These are phyloP conservation scores for Gymnocypris eckloni DNA, from an alignment of 2,797 vertebrate genomes.

Conservation along the genomic window DNA sequence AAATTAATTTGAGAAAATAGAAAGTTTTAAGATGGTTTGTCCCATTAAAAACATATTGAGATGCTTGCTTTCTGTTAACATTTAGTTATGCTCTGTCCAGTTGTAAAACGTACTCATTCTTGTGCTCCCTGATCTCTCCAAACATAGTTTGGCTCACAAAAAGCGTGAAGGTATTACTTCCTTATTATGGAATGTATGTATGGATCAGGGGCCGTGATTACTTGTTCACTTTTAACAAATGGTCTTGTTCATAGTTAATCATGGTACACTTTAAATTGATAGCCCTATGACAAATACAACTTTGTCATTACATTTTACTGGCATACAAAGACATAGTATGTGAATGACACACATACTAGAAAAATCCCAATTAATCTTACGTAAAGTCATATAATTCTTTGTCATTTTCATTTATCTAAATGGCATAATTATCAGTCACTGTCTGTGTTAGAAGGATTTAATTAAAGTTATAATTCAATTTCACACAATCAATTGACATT, in stretches of 20 bases:
- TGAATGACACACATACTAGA: slow-evolving; percentile 51
- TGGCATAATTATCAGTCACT: slow-evolving; percentile 65
- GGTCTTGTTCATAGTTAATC: slow-evolving; percentile 12
- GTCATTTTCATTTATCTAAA: slow-evolving; percentile 69
- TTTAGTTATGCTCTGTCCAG: neutral
- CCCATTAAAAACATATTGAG: neutral
- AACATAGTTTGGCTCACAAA: neutral
- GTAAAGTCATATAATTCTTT: slow-evolving; percentile 61
- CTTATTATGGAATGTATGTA: neutral
- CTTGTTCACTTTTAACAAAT: slow-evolving; percentile 21
- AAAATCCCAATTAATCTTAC: slow-evolving; percentile 55
- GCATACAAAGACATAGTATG: neutral
- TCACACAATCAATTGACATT: slow-evolving; percentile 67
- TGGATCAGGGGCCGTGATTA: neutral
- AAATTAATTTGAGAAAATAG: neutral
- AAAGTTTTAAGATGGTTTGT: neutral
- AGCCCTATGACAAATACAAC: slow-evolving; percentile 10
- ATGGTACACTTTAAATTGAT: slow-evolving; percentile 11
- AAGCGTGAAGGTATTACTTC: neutral
- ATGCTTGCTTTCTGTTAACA: neutral
- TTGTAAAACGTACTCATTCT: neutral
- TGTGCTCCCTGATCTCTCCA: neutral
- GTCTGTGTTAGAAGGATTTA: slow-evolving; percentile 64
- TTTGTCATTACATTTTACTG: neutral
- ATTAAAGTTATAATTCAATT: slow-evolving; percentile 72